Evolutionary conservation across 2,888 invertebrate species (phyloP).

Genomic region (Cosmorhoe ocellata): DNA sequence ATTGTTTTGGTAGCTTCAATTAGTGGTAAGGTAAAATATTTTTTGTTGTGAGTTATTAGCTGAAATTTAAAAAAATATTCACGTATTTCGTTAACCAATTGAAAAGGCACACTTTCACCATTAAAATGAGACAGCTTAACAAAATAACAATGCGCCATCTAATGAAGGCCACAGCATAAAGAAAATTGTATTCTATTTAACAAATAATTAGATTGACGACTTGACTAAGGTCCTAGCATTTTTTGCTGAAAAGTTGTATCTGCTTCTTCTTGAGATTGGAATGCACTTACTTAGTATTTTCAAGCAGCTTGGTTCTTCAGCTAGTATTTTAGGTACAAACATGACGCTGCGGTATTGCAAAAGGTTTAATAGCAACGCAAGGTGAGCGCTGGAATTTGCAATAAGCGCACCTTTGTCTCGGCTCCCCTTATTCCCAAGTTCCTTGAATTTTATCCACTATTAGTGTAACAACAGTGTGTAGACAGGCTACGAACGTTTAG

Average conservation of each 20-base stretch:
- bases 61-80: too few species aligned
- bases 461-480: constrained; percentile 44
- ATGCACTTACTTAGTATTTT: background rate
- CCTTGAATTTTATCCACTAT: constrained; percentile 69
- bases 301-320: constrained; percentile 10
- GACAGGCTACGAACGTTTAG: constrained; percentile 32
- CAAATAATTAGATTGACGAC: too few species aligned
- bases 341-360: constrained; percentile 55
- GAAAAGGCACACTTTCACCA: too few species aligned
- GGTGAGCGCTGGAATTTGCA: constrained; percentile 76
- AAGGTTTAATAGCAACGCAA: constrained; percentile 66
- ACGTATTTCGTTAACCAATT: too few species aligned
- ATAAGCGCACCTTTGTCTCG: constrained; percentile 76
- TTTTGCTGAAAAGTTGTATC: too few species aligned
- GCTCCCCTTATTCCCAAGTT: constrained; percentile 67
- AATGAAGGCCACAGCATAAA: too few species aligned
- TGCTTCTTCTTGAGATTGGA: background rate
- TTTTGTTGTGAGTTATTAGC: background rate
- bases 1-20: constrained; percentile 21
- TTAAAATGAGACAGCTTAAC: too few species aligned
- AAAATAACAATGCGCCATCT: too few species aligned
- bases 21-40: constrained; percentile 5
- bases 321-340: constrained; percentile 44
- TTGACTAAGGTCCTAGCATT: too few species aligned
- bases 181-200: background rate